Percentiles rank a stretch among this genome's conserved stretches.
These are phyloP conservation scores for Spodoptera littoralis DNA, from an alignment of 2,888 invertebrate genomes.

Conservation along the genomic window DNA sequence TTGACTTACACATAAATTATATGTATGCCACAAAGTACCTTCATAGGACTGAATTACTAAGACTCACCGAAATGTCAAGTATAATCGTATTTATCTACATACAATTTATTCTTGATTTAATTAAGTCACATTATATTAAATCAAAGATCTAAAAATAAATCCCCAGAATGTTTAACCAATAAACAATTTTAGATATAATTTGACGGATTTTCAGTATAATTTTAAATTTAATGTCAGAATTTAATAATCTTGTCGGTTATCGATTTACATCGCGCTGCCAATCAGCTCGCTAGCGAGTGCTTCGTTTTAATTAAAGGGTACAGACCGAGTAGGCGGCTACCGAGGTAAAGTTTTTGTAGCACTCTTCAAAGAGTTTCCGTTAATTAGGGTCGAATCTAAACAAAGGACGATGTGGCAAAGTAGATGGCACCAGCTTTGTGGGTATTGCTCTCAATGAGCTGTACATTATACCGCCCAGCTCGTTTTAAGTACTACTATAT, in stretches of 20 bases:
- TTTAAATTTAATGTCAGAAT: constrained; percentile 42
- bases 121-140: constrained; percentile 33
- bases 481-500: constrained; percentile 51
- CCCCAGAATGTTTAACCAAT: constrained; percentile 25
- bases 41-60: constrained; percentile 15
- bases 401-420: constrained; percentile 60
- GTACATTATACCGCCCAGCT: constrained; percentile 52
- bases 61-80: constrained; percentile 43
- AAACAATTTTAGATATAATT: constrained; percentile 40
- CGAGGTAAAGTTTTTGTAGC: constrained; percentile 64
- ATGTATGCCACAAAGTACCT: constrained; percentile 19
- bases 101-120: constrained; percentile 32
- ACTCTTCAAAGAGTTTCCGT: constrained; percentile 67
- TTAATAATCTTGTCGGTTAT: constrained; percentile 48
- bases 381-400: constrained; percentile 72
- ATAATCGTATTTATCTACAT: constrained; percentile 23
- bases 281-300: constrained; percentile 53
- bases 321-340: constrained; percentile 48
- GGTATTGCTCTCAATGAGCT: constrained; percentile 59
- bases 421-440: constrained; percentile 44
- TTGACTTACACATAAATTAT: constrained; percentile 17
- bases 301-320: constrained; percentile 67
- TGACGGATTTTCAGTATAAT: constrained; percentile 35
- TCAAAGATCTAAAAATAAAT: constrained; percentile 23
- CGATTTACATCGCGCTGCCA: constrained; percentile 54